Percentiles rank a stretch among this genome's conserved stretches.
Evolutionary conservation across 2,888 invertebrate genomes (phyloP).

Genomic region (Orthosia cruda): DNA sequence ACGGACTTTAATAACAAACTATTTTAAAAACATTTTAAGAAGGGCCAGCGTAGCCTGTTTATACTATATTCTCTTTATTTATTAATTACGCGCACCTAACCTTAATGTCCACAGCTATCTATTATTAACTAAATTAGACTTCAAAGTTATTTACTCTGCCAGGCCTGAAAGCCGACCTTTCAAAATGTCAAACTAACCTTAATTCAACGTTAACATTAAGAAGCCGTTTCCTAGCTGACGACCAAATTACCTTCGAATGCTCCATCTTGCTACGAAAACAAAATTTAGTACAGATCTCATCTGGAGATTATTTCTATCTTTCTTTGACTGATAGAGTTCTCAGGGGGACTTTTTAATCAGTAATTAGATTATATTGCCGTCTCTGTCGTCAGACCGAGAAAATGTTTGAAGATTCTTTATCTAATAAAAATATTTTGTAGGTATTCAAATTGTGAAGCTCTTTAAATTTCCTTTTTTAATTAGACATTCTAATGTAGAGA

Average conservation of each 20-base stretch:
- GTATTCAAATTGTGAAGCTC: slow-evolving; percentile 21
- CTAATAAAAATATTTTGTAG: slow-evolving; percentile 41
- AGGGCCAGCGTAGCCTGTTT: no score
- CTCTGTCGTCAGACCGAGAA: slow-evolving; percentile 22
- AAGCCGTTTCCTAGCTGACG: slow-evolving; percentile 21
- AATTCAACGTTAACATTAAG: slow-evolving; percentile 35
- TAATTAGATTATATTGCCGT: slow-evolving; percentile 59
- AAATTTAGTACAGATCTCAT: slow-evolving; percentile 57
- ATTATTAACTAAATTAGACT: slow-evolving; percentile 20
- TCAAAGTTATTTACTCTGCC: slow-evolving; percentile 22
- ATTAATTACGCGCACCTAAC: neutral
- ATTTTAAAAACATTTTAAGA: no score
- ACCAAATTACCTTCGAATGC: slow-evolving; percentile 28
- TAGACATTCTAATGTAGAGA: slow-evolving; percentile 7
- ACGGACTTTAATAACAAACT: no score
- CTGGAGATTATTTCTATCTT: slow-evolving; percentile 54
- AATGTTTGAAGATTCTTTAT: slow-evolving; percentile 41
- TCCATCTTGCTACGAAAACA: slow-evolving; percentile 54
- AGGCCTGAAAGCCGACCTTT: slow-evolving; percentile 31
- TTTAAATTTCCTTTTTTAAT: slow-evolving; percentile 34
- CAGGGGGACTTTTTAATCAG: slow-evolving; percentile 55
- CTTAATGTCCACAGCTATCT: neutral
- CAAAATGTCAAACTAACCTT: slow-evolving; percentile 41
- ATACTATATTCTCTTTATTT: neutral
- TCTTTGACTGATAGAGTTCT: slow-evolving; percentile 54